Evolutionary conservation across 2,797 vertebrate genomes (phyloP).

Genomic region (Bradypodion ventrale): DNA sequence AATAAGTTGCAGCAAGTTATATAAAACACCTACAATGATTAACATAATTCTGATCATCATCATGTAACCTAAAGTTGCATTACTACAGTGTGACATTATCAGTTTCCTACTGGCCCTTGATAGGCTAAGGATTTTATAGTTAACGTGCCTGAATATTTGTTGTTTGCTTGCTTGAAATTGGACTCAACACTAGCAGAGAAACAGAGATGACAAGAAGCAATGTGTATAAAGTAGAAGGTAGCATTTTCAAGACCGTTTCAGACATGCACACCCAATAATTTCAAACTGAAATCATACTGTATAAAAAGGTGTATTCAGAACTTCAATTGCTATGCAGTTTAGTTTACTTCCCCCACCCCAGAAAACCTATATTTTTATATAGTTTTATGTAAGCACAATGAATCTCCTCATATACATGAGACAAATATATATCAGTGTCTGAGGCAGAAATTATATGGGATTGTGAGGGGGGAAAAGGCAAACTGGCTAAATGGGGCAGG

Average conservation of each 20-base stretch:
- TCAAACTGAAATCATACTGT: too few species aligned
- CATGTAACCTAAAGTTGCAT: not conserved
- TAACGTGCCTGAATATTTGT: not conserved
- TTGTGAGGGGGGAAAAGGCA: not conserved
- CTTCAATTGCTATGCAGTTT: not conserved
- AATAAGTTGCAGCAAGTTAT: not conserved
- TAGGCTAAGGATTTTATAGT: not conserved
- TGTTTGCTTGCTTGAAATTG: not conserved
- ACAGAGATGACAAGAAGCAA: too few species aligned
- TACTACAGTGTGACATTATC: too few species aligned
- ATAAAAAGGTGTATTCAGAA: too few species aligned
- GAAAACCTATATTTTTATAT: not conserved
- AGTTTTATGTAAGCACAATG: not conserved
- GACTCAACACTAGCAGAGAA: not conserved
- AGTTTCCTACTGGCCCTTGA: not conserved
- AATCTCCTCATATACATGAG: not conserved
- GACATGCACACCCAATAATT: too few species aligned
- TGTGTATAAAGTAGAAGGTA: too few species aligned
- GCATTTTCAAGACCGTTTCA: too few species aligned
- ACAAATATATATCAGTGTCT: not conserved
- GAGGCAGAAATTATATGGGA: not conserved
- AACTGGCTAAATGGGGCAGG: conserved; percentile 1
- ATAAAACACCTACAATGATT: not conserved
- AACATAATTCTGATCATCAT: not conserved
- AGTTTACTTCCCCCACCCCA: not conserved